Evolutionary conservation across 2,888 invertebrate genomes (phyloP), one percentile per base, ranked within the genome.

Genomic region (Hypselothyrea guttata): DNA sequence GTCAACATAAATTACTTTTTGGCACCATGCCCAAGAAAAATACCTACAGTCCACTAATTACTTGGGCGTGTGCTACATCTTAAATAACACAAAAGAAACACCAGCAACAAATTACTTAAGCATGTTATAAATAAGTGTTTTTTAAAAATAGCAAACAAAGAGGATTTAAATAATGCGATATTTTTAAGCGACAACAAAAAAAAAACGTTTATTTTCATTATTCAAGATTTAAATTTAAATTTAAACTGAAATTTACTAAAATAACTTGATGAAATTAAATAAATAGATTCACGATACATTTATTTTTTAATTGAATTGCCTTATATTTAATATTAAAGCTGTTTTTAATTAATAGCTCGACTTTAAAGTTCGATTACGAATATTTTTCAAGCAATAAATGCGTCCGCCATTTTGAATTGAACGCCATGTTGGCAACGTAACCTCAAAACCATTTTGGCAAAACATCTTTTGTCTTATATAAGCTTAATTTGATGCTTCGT

Each of bases 351-450:
- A 55, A 41, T 18, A 41, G 34, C 7, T 34, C 3, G 27, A 1
- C n/a, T 5, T 16, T 1, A 8, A 28, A 7, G 28, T 28, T 30
- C 27, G 35, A 56, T 51, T 34, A 27, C 30, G 18, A 13, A 45
- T 18, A 0, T 40, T 38, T 22, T 49, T 33, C 2, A 3, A 33
- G 8, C 16, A 16, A 2, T 22, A 2, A 5, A 22, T 22, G 5
- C 3, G 3, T 12, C 5, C 28, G 58, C 58, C 59, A 53, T 64
- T 2, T 51, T 63, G 64, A 18, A 48, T n/a, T n/a, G 1, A 7
- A 5, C 11, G 41, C 12, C 33, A 42, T 62, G 13, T 18, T 64
- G 42, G 15, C 12, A 27, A 66, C 49, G 38, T 67, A 67, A 67
- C 68, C 68, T 60, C 30, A 60, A 60, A 28, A 48, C 28, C 45